Evolutionary conservation across 2,113 vertebrate species (phyloP).

Genomic region (Cryptomyrus ogoouensis): DNA sequence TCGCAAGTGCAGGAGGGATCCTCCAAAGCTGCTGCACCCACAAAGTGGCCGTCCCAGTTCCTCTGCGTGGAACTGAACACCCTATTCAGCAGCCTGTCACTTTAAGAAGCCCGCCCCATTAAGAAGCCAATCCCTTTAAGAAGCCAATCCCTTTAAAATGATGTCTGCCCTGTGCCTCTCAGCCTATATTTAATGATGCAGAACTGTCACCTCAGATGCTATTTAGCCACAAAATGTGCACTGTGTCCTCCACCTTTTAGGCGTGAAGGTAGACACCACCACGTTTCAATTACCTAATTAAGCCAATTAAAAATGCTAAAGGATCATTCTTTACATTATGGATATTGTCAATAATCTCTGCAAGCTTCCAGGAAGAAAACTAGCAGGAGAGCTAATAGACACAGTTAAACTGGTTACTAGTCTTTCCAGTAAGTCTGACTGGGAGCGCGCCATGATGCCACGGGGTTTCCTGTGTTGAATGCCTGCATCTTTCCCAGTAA

Average conservation of each 20-base stretch:
- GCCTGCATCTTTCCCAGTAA: not conserved
- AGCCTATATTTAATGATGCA: not conserved
- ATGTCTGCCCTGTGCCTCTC: not conserved
- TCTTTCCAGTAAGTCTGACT: not conserved
- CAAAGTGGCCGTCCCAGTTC: not conserved
- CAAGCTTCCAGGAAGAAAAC: not conserved
- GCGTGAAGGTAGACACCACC: not conserved
- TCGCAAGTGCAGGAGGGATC: not conserved
- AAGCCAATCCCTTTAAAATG: not conserved
- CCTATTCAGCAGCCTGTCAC: not conserved
- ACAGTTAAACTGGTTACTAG: not conserved
- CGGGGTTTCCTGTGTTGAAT: not conserved
- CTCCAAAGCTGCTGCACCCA: not conserved
- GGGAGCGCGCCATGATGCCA: not conserved
- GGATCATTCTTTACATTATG: not conserved
- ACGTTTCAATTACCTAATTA: not conserved
- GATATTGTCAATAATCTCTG: not conserved
- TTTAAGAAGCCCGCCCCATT: not conserved
- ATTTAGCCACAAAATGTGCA: not conserved
- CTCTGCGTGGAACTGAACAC: not conserved
- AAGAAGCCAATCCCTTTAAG: not conserved
- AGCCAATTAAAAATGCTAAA: not conserved
- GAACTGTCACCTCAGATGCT: not conserved
- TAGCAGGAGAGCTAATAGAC: not conserved
- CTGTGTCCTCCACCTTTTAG: not conserved